Evolutionary conservation across 1,140 invertebrate genomes (phyloP).

Genomic region (Pseudobourletiella spinata): DNA sequence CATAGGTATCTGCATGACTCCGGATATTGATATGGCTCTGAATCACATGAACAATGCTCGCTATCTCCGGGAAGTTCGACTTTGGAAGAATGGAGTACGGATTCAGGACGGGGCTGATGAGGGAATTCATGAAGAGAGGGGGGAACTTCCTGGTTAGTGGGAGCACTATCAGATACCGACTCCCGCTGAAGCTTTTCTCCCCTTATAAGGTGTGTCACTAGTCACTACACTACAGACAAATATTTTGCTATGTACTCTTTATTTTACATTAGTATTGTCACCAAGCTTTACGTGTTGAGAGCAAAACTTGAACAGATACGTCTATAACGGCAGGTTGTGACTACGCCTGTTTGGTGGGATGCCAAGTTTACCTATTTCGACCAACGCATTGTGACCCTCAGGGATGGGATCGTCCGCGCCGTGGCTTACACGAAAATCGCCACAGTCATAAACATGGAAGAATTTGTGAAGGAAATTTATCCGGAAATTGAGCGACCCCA

Average conservation of each 20-base stretch:
- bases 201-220: slow-evolving; percentile 63
- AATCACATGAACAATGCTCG: slow-evolving; percentile 77
- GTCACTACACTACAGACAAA: too few species aligned
- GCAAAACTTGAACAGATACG: too few species aligned
- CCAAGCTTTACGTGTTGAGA: too few species aligned
- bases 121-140: slow-evolving; percentile 48
- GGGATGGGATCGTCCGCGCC: slow-evolving; percentile 67
- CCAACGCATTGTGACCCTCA: slow-evolving; percentile 64
- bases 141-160: slow-evolving; percentile 62
- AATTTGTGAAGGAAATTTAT: not conserved
- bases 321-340: slow-evolving; percentile 36
- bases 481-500: not conserved
- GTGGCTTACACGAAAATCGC: slow-evolving; percentile 65
- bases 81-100: slow-evolving; percentile 65
- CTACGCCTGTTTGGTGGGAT: slow-evolving; percentile 70
- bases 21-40: slow-evolving; percentile 23
- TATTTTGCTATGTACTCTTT: too few species aligned
- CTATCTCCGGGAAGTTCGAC: slow-evolving; percentile 68
- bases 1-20: slow-evolving; percentile 17
- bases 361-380: slow-evolving; percentile 73
- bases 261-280: too few species aligned
- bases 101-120: slow-evolving; percentile 57
- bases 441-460: slow-evolving; percentile 42
- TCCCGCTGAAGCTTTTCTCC: slow-evolving; percentile 62
- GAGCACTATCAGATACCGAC: slow-evolving; percentile 61